Conservation (phyloP, 2,888 invertebrate genomes). For the Agonopterix alstromeriana region DNA sequence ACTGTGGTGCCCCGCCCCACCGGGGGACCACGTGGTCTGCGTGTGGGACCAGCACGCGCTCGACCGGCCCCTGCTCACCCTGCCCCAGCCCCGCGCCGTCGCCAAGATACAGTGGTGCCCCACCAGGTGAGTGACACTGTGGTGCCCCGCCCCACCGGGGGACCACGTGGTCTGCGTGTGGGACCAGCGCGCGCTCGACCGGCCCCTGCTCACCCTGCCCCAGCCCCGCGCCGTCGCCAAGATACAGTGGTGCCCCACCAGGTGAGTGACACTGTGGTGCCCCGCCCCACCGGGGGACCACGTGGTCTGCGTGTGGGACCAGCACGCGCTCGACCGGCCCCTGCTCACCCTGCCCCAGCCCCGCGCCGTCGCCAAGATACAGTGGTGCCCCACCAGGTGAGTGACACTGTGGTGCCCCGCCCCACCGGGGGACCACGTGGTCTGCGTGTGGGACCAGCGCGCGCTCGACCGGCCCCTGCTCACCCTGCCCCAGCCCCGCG, state of each 20-base stretch:
- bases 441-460: no score
- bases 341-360: no score
- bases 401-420: slow-evolving; percentile 47
- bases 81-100: slow-evolving; percentile 81
- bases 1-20: slow-evolving; percentile 77
- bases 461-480: no score
- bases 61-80: slow-evolving; percentile 87
- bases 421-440: no score
- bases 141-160: slow-evolving; percentile 82
- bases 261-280: slow-evolving; percentile 52
- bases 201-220: slow-evolving; percentile 85
- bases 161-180: slow-evolving; percentile 88
- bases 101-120: slow-evolving; percentile 92
- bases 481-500: no score
- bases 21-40: slow-evolving; percentile 84
- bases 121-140: slow-evolving; percentile 76
- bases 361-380: slow-evolving; percentile 83
- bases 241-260: slow-evolving; percentile 93
- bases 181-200: slow-evolving; percentile 92
- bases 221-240: slow-evolving; percentile 81
- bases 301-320: slow-evolving; percentile 86
- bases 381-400: slow-evolving; percentile 91
- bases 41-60: slow-evolving; percentile 94
- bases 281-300: slow-evolving; percentile 86
- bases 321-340: no score